Conservation (phyloP, 2,113 vertebrate genomes). For the Falco punctatus region DNA sequence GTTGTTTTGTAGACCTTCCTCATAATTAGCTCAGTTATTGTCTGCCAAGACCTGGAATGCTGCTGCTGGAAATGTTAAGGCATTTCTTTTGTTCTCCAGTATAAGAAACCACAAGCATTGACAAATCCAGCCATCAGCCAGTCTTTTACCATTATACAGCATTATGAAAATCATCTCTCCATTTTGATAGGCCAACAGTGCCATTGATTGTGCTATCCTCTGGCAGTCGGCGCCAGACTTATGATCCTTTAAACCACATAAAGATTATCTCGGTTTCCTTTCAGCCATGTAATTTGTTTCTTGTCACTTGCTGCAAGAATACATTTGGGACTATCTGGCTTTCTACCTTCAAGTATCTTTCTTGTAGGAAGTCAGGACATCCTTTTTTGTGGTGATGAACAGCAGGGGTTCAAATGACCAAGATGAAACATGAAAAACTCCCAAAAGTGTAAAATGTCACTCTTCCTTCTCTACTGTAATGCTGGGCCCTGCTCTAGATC, state of each 20-base stretch:
- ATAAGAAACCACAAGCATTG: constrained; percentile 13
- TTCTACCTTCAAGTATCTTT: not conserved
- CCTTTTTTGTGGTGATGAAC: not conserved
- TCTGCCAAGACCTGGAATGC: not conserved
- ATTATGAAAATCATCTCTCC: constrained; percentile 29
- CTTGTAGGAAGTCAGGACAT: not conserved
- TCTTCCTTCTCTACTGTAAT: not conserved
- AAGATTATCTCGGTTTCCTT: constrained; percentile 1
- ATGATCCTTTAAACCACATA: not conserved
- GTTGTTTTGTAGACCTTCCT: not conserved
- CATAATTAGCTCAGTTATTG: not conserved
- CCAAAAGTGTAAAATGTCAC: not conserved
- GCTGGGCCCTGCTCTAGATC: not conserved
- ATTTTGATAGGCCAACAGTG: not conserved
- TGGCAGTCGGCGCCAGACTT: not conserved
- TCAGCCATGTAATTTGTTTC: not conserved
- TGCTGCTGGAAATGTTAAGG: not conserved
- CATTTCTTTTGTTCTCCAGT: not conserved
- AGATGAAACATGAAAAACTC: not conserved
- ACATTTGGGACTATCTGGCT: not conserved
- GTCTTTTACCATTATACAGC: constrained; percentile 5
- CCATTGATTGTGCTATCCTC: not conserved
- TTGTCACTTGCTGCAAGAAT: not conserved
- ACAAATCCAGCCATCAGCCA: not conserved
- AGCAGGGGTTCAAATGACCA: not conserved